Conservation (phyloP, 2,888 invertebrate genomes). For the Mycalesis mineus region DNA sequence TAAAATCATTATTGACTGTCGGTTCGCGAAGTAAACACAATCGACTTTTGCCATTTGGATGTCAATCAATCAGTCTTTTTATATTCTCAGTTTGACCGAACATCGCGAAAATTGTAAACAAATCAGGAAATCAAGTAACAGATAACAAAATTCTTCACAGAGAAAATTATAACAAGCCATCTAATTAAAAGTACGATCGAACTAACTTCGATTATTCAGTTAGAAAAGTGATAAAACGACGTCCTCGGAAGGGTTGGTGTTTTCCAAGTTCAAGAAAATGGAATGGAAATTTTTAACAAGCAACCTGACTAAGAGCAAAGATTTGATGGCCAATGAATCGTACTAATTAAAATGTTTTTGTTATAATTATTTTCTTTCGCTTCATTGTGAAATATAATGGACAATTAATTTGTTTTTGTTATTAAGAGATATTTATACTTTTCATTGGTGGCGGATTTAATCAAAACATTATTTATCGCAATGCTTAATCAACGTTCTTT, state of each 20-base stretch:
- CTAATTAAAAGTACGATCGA: conserved; percentile 55
- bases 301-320: conserved; percentile 38
- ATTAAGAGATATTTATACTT: neutral
- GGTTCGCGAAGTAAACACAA: conserved; percentile 71
- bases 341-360: conserved; percentile 53
- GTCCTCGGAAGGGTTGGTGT: conserved; percentile 54
- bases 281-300: conserved; percentile 77
- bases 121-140: conserved; percentile 15
- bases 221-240: conserved; percentile 37
- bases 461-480: no score
- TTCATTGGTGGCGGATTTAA: no score
- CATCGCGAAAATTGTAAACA: neutral
- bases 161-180: conserved; percentile 64
- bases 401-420: conserved; percentile 6
- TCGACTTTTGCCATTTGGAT: conserved; percentile 73
- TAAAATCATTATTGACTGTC: conserved; percentile 63
- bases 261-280: conserved; percentile 60
- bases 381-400: conserved; percentile 9
- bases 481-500: no score
- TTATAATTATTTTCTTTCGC: conserved; percentile 38
- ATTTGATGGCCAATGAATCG: conserved; percentile 50
- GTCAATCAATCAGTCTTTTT: conserved; percentile 25
- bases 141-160: conserved; percentile 43
- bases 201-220: conserved; percentile 41
- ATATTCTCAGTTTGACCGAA: no score